phyloP scores from a whole-genome alignment of 2,888 invertebrate genomes.

The Microctonus aethiopoides region DNA sequence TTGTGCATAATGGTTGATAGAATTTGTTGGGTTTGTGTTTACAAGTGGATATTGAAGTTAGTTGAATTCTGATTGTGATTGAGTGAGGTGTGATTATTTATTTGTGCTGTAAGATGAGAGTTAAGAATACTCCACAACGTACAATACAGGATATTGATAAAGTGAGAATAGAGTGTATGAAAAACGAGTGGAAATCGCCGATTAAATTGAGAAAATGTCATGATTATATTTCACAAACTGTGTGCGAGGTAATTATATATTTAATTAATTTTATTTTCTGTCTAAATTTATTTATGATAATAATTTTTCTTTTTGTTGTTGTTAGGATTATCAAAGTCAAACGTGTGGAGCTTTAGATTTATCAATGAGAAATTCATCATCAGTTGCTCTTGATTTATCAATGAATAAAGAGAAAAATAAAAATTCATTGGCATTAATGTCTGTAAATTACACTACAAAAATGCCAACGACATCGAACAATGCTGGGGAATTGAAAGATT shows the following conservation, averaged over 20 bases:
- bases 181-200: neutral
- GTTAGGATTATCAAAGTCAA: slow-evolving; percentile 18
- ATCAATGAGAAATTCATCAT: slow-evolving; percentile 34
- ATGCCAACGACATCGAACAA: slow-evolving; percentile 13
- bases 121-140: slow-evolving; percentile 56
- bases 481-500: slow-evolving; percentile 49
- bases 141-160: neutral
- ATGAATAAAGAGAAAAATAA: slow-evolving; percentile 35
- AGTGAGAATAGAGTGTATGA: too few species aligned
- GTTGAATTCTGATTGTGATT: too few species aligned
- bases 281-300: too few species aligned
- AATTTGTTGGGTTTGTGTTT: too few species aligned
- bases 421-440: neutral
- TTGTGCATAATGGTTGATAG: too few species aligned
- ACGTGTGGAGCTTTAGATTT: slow-evolving; percentile 39
- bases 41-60: too few species aligned
- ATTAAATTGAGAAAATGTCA: neutral
- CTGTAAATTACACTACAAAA: neutral
- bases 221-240: neutral
- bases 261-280: neutral
- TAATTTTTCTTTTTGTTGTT: neutral
- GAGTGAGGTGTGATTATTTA: too few species aligned
- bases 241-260: slow-evolving; percentile 2
- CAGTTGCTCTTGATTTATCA: slow-evolving; percentile 50
- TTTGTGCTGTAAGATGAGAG: too few species aligned